These are phyloP conservation scores for Gallinago undulata DNA, from an alignment of 2,113 vertebrate species.

Conservation along the genomic window DNA sequence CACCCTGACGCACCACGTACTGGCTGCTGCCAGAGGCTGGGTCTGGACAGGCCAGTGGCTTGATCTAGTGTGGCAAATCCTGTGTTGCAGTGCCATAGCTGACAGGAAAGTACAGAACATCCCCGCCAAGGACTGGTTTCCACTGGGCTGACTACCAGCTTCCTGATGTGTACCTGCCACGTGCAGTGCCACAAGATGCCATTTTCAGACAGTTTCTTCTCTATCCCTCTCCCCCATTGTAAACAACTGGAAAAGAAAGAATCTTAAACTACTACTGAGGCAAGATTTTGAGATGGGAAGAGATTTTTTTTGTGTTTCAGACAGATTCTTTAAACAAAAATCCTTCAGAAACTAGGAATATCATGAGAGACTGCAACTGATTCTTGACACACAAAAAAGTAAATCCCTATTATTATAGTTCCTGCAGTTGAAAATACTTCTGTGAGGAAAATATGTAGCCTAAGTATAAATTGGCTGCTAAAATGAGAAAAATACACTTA, in stretches of 20 bases:
- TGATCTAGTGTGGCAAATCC: neutral
- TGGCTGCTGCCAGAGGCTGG: neutral
- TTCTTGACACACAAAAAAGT: neutral
- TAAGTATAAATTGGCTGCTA: neutral
- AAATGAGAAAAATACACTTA: neutral
- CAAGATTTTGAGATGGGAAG: neutral
- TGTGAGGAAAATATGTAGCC: neutral
- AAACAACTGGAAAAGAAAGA: neutral
- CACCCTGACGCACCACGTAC: rapidly evolving
- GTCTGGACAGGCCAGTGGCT: neutral
- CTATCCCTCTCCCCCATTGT: neutral
- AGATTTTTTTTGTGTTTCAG: neutral
- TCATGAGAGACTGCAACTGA: neutral
- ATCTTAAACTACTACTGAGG: neutral
- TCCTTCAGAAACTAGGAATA: neutral
- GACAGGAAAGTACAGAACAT: neutral
- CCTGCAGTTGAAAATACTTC: neutral
- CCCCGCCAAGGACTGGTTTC: neutral
- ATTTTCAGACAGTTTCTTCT: neutral
- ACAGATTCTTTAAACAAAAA: neutral
- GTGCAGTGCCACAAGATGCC: neutral
- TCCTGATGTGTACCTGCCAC: neutral
- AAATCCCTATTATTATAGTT: neutral
- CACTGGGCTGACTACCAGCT: neutral
- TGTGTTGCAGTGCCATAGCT: neutral